These are phyloP conservation scores for Papilio protenor DNA, from an alignment of 2,888 invertebrate species.

Conservation along the genomic window DNA sequence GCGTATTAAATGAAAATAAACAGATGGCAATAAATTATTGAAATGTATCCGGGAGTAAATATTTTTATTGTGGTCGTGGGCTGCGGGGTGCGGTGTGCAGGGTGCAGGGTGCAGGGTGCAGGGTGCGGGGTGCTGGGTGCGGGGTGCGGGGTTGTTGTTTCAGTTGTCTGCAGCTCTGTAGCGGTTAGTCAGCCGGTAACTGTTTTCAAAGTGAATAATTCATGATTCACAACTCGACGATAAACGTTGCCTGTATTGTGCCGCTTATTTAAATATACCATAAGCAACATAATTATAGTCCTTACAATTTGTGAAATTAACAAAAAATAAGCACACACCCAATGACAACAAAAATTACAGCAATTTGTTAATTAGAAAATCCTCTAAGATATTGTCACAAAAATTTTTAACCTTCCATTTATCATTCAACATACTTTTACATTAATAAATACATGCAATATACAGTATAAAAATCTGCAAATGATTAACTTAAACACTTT, in stretches of 20 bases:
- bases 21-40: constrained; percentile 27
- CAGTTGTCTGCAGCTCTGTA: constrained; percentile 35
- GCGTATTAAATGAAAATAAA: constrained; percentile 10
- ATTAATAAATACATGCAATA: not conserved
- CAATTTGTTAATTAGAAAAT: no score
- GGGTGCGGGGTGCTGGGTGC: not conserved
- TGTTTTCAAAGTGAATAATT: constrained; percentile 37
- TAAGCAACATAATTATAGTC: not conserved
- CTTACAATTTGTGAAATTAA: not conserved
- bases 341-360: no score
- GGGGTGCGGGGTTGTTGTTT: constrained; percentile 20
- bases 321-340: not conserved
- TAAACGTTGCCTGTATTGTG: constrained; percentile 24
- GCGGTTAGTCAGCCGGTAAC: constrained; percentile 21
- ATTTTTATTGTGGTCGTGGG: constrained; percentile 15
- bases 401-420: no score
- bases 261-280: not conserved
- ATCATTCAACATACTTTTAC: no score
- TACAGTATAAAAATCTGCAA: not conserved
- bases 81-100: not conserved
- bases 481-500: not conserved
- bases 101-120: not conserved
- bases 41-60: constrained; percentile 26
- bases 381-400: no score
- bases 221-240: constrained; percentile 28